Evolutionary conservation across 2,113 vertebrate species (phyloP), one percentile per base, ranked within the genome.

Genomic region (Lagopus leucura): DNA sequence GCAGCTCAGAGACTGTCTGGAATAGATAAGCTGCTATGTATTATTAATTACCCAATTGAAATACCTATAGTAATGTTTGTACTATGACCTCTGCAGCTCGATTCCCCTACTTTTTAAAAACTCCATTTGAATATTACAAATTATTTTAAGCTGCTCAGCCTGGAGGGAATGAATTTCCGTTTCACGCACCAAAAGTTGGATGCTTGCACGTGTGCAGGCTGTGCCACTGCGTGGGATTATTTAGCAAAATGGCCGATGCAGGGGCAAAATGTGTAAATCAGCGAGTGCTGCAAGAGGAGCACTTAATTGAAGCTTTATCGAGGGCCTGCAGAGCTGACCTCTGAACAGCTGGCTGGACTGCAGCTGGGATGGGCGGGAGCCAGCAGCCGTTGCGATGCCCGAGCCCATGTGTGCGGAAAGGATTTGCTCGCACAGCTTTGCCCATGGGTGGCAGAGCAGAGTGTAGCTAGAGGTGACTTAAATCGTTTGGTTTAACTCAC

Each of bases 231-330:
- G 5, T 1, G 4, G 82, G 66, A 86, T 95, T 86, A 61, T 76
- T 95, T 93, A 93, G 93, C 90, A 86, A 90, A 86, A 95, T 78
- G 93, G 93, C 79, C 2, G 18, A 48, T 91, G 91, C 0, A 28
- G 90, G 94, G 81, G 83, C 77, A 10, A 32, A 90, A 82, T 18
- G 92, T 82, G 80, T 91, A 95, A 94, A 95, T 92, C 94, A 73
- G 92, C 0, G 0, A 92, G 82, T 57, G 72, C 94, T 96, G 94
- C 87, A 83, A 95, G 92, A 95, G 77, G 77, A 95, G 90, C 95
- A 91, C 90, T 97, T 97, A 96, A 97, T 94, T 96, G 96, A 95
- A 95, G 96, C 93, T 95, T 95, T 97, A 96, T 95, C 95, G 88
- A 94, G 76, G 78, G 91, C 88, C 88, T 96, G 94, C 95, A 96